Base-by-base conservation (phyloP, 2,888 invertebrate species). In the Penaeus monodon region DNA sequence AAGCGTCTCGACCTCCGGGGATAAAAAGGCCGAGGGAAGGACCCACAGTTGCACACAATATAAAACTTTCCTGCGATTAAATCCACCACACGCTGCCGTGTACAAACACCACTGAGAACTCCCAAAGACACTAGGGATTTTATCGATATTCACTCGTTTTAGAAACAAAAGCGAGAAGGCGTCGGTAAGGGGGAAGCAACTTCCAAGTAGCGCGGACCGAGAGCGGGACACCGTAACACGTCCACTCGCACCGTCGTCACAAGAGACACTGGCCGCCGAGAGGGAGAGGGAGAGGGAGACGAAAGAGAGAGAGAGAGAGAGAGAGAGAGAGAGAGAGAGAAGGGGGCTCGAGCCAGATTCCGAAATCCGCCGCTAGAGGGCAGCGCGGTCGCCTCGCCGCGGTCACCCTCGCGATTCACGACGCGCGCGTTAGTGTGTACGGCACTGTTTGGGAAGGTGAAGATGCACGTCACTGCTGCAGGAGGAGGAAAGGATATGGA, bases 161-260 rank as follows among this genome's bases (percentile, higher is more conserved):
- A 29, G 20, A 24, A 73, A 24, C n/a, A 7, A 10, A 10, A 14
- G 49, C 49, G 17, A 77, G 77, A 1, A 27, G 27, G 20, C 3
- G 22, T 10, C 64, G 65, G 38, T 27, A 12, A 29, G 66, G 66
- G 29, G 33, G 33, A 38, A 68, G 20, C 24, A 66, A 66, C 68
- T 66, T 81, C 27, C 68, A 68, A 65, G 81, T 44, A 65, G 44
- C 38, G 66, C 66, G 44, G 68, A 22, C 65, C 22, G 68, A 66
- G 68, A 81, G 66, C 22, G 81, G 33, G 27, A 44, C 38, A 57
- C 38, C 8, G n/a, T 12, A 81, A 57, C 68, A 81, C 81, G 44
- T 81, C 81, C 81, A 81, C 81, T 81, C 38, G 68, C 81, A 81
- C 81, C 81, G 68, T 38, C 81, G 81, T 81, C 81, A 81, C 81